Base-by-base conservation (phyloP, 2,888 invertebrate species). In the Osedax frankpressi region DNA sequence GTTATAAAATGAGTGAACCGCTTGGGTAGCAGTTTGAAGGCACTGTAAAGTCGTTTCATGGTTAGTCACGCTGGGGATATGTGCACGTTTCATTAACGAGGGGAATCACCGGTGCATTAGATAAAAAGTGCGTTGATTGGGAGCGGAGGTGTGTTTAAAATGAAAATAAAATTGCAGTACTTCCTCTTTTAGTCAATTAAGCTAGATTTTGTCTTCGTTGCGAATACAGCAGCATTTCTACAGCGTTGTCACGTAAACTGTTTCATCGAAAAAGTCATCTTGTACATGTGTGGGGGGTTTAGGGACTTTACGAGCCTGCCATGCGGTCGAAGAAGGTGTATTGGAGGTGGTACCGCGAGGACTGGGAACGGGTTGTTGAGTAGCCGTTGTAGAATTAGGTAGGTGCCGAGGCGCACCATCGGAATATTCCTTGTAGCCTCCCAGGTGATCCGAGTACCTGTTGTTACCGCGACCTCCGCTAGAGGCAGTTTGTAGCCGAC, bases 401-500 rank as follows among this genome's bases (percentile, higher is more conserved):
- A n/a, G 74, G 72, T 14, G 59, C 6, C 65, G 24, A 11, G 73
- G 30, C 27, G 14, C 29, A 68, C 73, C 73, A 73, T 69, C 30
- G 67, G 82, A 81, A 78, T 81, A 82, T 78, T 81, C 80, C 74
- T 82, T 82, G 76, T 80, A 82, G 78, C 82, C 82, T 74, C 80
- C 80, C 76, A 82, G 78, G 76, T 82, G 82, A 65, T 82, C 80
- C 30, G 79, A 78, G 28, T 78, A 79, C 75, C 79, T 81, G 28
- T 81, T 81, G 26, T 81, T 81, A 71, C 81, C 76, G 75, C 82
- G 82, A 73, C 81, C 80, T 73, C 79, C 80, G 63, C 73, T 73
- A 71, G 60, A 1, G 59, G 77, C 76, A 63, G 78, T 77, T 28
- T 92, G 87, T 75, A 93, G 86, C 80, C 92, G 90, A 85, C 94